These are phyloP conservation scores for Porites lobata DNA, from an alignment of 92 coral and sea anemone genomes.

Conservation along the genomic window DNA sequence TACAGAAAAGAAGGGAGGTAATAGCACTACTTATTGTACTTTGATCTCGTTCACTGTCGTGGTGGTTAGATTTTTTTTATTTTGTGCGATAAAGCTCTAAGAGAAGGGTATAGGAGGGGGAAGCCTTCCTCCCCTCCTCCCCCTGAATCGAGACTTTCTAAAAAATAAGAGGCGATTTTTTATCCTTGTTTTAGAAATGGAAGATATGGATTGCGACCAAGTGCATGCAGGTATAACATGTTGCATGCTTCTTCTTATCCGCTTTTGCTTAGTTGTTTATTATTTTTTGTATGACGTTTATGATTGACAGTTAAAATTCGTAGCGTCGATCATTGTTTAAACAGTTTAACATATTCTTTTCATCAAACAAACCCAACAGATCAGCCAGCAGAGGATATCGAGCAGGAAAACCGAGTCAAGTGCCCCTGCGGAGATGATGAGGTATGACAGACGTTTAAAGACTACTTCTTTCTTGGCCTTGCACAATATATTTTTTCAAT, in stretches of 20 bases:
- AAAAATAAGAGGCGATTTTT: neutral
- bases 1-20: neutral
- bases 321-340: too few relatives aligned
- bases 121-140: too few relatives aligned
- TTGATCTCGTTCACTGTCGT: too few relatives aligned
- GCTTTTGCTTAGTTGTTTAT: too few relatives aligned
- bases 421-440: conserved; percentile 94
- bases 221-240: conserved; percentile 7
- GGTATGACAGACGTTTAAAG: conserved; percentile 51
- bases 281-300: too few relatives aligned
- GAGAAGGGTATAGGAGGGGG: too few relatives aligned
- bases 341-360: neutral
- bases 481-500: too few relatives aligned
- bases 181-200: conserved; percentile 11
- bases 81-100: too few relatives aligned
- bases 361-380: neutral
- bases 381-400: conserved; percentile 43
- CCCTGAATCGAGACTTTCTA: too few relatives aligned
- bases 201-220: conserved; percentile 37
- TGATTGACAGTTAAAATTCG: too few relatives aligned
- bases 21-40: neutral
- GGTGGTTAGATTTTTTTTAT: too few relatives aligned
- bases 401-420: conserved; percentile 68
- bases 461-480: neutral
- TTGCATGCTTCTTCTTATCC: neutral